A percentile compares a stretch with the other conserved stretches of the same genome.
phyloP scores from a whole-genome alignment of 2,888 invertebrate species.

The Meghimatium bilineatum region DNA sequence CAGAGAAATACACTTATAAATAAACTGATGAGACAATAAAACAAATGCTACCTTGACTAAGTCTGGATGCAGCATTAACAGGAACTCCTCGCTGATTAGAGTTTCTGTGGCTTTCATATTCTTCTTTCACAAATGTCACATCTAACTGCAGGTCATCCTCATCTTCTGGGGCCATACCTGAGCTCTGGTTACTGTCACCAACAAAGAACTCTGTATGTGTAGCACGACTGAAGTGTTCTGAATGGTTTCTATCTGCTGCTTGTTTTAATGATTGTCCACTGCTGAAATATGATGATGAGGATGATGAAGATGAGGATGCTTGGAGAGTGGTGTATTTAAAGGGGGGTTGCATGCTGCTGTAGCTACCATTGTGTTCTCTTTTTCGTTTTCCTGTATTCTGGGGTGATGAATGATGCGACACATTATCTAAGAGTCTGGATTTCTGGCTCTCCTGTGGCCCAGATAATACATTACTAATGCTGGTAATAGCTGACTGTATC shows the following conservation, averaged over 20 bases:
- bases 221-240: constrained; percentile 43
- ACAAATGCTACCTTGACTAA: constrained; percentile 45
- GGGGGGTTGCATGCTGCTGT: constrained; percentile 27
- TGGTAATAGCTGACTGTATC: constrained; percentile 52
- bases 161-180: constrained; percentile 49
- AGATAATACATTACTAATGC: constrained; percentile 53
- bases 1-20: background rate
- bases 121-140: constrained; percentile 55
- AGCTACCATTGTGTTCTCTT: constrained; percentile 45
- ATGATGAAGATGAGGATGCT: constrained; percentile 31
- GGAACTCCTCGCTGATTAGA: constrained; percentile 42
- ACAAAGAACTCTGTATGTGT: constrained; percentile 47
- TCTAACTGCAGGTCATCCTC: constrained; percentile 53
- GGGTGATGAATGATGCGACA: constrained; percentile 26
- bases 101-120: constrained; percentile 52
- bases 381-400: constrained; percentile 41
- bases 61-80: constrained; percentile 42
- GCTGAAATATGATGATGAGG: constrained; percentile 35
- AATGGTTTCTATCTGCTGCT: constrained; percentile 34
- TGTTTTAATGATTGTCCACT: constrained; percentile 34
- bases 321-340: constrained; percentile 45
- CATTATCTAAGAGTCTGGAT: constrained; percentile 24
- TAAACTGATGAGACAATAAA: background rate
- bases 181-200: constrained; percentile 49
- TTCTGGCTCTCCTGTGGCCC: constrained; percentile 43